These are phyloP conservation scores for Chrysopilus asiliformis DNA, from an alignment of 2,888 invertebrate genomes.

Conservation along the genomic window DNA sequence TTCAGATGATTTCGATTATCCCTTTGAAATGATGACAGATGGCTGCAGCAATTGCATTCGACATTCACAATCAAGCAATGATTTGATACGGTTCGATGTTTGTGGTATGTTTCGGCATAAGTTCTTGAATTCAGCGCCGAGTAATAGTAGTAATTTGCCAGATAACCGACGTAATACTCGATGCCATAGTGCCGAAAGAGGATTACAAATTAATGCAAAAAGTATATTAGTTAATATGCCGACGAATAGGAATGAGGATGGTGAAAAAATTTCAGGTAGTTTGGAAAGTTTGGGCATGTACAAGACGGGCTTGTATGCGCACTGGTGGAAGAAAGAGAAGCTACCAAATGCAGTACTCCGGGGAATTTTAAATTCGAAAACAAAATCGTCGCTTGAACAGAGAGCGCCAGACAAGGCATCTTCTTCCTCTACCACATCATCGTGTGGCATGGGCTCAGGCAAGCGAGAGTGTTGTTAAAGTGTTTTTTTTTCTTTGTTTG, in stretches of 20 bases:
- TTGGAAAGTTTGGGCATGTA: slow-evolving; percentile 37
- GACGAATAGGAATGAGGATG: slow-evolving; percentile 8
- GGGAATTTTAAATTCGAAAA: slow-evolving; percentile 35
- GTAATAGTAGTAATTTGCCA: slow-evolving; percentile 10
- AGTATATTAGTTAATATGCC: slow-evolving; percentile 26
- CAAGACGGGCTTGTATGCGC: slow-evolving; percentile 75
- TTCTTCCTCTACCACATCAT: slow-evolving; percentile 7
- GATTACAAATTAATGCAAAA: slow-evolving; percentile 27
- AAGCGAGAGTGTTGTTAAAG: slow-evolving; percentile 19
- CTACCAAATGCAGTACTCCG: slow-evolving; percentile 53
- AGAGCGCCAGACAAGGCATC: slow-evolving; percentile 1
- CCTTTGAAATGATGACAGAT: slow-evolving; percentile 25
- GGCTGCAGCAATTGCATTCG: slow-evolving; percentile 6
- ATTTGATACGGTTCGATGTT: slow-evolving; percentile 29
- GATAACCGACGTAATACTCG: slow-evolving; percentile 5
- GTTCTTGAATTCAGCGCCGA: slow-evolving; percentile 24
- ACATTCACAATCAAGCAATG: slow-evolving; percentile 17
- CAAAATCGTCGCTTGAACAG: slow-evolving; percentile 22
- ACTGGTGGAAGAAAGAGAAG: slow-evolving; percentile 87
- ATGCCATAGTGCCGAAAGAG: slow-evolving; percentile 15
- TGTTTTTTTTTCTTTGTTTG: slow-evolving; percentile 5
- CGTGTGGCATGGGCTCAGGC: slow-evolving; percentile 23
- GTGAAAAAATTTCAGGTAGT: slow-evolving; percentile 17
- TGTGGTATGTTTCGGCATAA: slow-evolving; percentile 34
- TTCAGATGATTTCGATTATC: slow-evolving; percentile 13